Base-by-base conservation (phyloP, 2,113 vertebrate genomes). In the Microtus oregoni region DNA sequence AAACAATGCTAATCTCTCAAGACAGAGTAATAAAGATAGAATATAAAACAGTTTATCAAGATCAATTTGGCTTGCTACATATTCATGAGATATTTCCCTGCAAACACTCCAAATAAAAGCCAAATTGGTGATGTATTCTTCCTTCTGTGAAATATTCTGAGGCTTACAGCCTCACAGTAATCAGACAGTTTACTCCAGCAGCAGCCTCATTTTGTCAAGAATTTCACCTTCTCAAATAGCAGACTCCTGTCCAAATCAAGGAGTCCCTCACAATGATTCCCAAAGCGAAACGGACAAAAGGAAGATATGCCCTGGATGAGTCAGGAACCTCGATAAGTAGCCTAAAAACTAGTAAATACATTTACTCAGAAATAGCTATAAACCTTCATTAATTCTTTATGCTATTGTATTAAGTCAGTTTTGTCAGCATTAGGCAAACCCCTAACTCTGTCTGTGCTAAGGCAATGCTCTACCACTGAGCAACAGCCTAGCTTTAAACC, bases 1-100 rank as follows among this genome's bases (percentile, higher is more conserved):
- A 92, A 94, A 96, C 47, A 88, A 97, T 88, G 95, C 97, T 95
- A 91, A 98, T 96, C 96, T 98, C 98, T 98, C 96, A 97, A 98
- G 97, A 95, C 58, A 96, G 22, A 97, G 61, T 96, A 98, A 97
- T 97, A 97, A 97, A 92, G 97, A 90, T 90, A 90, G 77, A 97
- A 72, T 96, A 93, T 90, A 47, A 96, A 94, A 63, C 75, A 89
- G 82, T 98, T 97, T 93, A 97, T 97, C 94, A 97, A 97, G 97
- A 97, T 96, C 93, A 92, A 73, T 75, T 95, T 97, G 58, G 92
- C 92, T 98, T 93, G 35, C 91, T 98, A 92, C 96, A 98, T 98
- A 98, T 98, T 98, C 97, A 98, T 98, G 92, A 96, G 91, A 89
- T 95, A 82, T 0, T 9, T 75, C 93, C 92, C 85, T 97, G 92